Evolutionary conservation across 2,888 invertebrate genomes (phyloP), one percentile per base, ranked within the genome.

Genomic region (Diaphora mendica): DNA sequence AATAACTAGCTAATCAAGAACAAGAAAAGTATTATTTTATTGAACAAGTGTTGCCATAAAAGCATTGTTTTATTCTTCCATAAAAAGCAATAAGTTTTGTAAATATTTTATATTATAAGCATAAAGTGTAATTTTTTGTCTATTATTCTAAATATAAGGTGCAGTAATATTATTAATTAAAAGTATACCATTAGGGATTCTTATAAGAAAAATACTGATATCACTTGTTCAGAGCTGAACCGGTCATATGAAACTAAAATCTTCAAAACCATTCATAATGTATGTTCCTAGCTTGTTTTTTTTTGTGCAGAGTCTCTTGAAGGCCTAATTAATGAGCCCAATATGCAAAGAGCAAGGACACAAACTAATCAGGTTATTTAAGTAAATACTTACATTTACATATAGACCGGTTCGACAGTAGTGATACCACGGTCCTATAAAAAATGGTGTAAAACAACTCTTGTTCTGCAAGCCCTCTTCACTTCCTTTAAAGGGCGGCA

Each of bases 1-100:
- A 67, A 23, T 33, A 48, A 30, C 13, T 62, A 30, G 42, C 55
- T 44, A 55, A 30, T 48, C 33, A 62, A 69, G 17, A 75, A 35
- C 39, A 64, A 69, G 5, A 64, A 62, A 70, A 74, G 71, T 77
- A 73, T 83, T 83, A 75, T 79, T 75, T 77, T 75, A 73, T 72
- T 11, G 33, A 74, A 67, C 48, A 55, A 77, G 76, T 77, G 84
- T 83, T 85, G 83, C 85, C 85, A 84, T 85, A 68, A 17, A 51
- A 42, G 59, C 67, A 74, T 71, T 72, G 17, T 64, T 74, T 71
- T 76, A 71, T 79, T 77, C 74, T 72, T 77, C 72, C 73, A 68
- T 69, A 64, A 64, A 71, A 76, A 79, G 74, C 77, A 79, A 82
- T 81, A 81, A 78, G 72, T 79, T 55, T 30, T 85, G 85, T 84